These are phyloP conservation scores for Mesitornis unicolor DNA, from an alignment of 2,113 vertebrate species.

Conservation along the genomic window DNA sequence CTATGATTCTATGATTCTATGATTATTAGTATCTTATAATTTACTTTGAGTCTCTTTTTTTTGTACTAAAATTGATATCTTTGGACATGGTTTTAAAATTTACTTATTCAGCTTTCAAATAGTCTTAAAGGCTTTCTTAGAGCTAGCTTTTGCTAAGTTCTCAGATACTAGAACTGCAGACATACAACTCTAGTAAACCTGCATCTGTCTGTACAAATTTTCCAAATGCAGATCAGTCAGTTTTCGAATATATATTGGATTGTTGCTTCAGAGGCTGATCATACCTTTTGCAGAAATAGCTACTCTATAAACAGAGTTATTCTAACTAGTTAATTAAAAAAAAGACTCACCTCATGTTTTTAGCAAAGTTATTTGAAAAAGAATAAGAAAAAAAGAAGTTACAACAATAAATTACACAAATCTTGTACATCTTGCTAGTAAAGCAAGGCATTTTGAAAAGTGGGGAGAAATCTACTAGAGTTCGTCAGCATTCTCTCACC, in stretches of 20 bases:
- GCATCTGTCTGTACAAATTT: neutral
- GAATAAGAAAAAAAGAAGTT: neutral
- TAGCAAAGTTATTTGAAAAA: conserved; percentile 79
- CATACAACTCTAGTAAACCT: neutral
- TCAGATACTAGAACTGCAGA: neutral
- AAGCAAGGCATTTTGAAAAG: neutral
- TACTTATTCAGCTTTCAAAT: neutral
- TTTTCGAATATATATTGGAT: neutral
- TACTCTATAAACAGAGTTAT: neutral
- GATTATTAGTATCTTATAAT: neutral
- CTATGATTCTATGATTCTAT: too few species aligned
- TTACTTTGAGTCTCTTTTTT: neutral
- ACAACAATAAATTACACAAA: neutral
- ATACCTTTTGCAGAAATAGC: neutral
- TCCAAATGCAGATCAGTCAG: neutral
- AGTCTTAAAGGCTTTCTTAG: neutral
- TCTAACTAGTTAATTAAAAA: neutral
- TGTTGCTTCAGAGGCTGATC: neutral
- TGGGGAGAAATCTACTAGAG: neutral
- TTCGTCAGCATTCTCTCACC: neutral
- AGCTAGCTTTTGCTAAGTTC: neutral
- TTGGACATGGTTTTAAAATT: neutral
- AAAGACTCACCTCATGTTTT: conserved; percentile 74
- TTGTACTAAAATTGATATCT: neutral
- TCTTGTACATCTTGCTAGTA: neutral